These are phyloP conservation scores for Bovichtus variegatus DNA, from an alignment of 2,797 vertebrate species.

Conservation along the genomic window DNA sequence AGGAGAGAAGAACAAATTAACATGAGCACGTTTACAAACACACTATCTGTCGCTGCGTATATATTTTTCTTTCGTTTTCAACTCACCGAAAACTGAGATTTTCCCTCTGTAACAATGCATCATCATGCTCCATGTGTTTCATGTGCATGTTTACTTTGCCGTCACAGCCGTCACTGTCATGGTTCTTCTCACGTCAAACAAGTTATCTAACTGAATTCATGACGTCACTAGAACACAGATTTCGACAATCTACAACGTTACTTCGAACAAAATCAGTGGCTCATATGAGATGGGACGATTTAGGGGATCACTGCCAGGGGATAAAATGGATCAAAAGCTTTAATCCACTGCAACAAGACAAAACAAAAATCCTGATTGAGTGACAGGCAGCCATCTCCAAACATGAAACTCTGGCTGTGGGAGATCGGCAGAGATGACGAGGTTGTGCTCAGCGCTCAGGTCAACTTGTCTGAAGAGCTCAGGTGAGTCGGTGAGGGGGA, in stretches of 20 bases:
- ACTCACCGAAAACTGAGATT: not conserved
- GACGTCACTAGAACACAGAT: slow-evolving; percentile 36
- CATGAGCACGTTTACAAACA: not conserved
- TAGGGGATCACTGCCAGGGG: slow-evolving; percentile 66
- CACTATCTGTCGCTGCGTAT: not conserved
- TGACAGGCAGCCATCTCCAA: slow-evolving; percentile 32
- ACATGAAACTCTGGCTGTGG: slow-evolving; percentile 11
- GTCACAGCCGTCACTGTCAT: not conserved
- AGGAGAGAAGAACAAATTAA: not conserved
- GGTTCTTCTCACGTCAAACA: slow-evolving; percentile 14
- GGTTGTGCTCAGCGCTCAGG: slow-evolving; percentile 19
- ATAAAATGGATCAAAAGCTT: slow-evolving; percentile 74
- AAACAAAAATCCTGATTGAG: slow-evolving; percentile 44
- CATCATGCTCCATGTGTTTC: not conserved
- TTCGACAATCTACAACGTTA: slow-evolving; percentile 32
- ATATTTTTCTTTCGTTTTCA: not conserved
- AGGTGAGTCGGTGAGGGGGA: slow-evolving; percentile 74
- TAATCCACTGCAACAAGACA: slow-evolving; percentile 69
- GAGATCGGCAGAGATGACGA: slow-evolving; percentile 35
- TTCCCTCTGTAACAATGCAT: not conserved
- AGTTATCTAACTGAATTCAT: slow-evolving; percentile 55
- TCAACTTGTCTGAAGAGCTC: slow-evolving; percentile 67
- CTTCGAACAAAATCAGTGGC: slow-evolving; percentile 53
- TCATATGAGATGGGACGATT: slow-evolving; percentile 65
- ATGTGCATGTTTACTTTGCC: not conserved